Evolutionary conservation across 2,797 vertebrate genomes (phyloP).

Genomic region (Taenioides sp.): DNA sequence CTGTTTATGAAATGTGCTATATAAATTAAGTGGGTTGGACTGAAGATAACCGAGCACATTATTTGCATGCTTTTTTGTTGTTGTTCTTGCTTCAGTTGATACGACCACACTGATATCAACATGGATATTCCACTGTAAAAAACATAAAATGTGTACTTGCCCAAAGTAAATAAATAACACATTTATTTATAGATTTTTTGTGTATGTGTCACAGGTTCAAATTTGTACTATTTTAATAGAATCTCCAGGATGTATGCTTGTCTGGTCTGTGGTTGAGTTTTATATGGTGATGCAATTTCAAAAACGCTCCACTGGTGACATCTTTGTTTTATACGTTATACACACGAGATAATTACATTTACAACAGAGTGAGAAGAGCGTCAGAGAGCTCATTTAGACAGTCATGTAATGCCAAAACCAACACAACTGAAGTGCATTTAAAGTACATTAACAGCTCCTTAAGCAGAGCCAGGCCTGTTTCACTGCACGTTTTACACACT

Average conservation of each 20-base stretch:
- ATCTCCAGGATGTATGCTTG: neutral
- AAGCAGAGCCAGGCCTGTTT: slow-evolving; percentile 46
- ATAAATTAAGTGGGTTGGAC: too few species aligned
- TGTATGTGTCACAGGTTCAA: neutral
- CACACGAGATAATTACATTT: slow-evolving; percentile 7
- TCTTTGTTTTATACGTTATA: neutral
- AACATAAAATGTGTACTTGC: too few species aligned
- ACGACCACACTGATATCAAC: too few species aligned
- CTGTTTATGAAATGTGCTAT: too few species aligned
- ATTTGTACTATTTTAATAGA: neutral
- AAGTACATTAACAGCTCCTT: slow-evolving; percentile 56
- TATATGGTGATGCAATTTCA: neutral
- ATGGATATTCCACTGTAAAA: too few species aligned
- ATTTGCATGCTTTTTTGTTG: too few species aligned
- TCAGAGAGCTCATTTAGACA: slow-evolving; percentile 23
- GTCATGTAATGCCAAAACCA: slow-evolving; percentile 33
- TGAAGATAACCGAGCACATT: too few species aligned
- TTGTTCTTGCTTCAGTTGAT: too few species aligned
- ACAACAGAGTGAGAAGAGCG: neutral
- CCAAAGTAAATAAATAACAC: too few species aligned
- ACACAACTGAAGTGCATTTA: slow-evolving; percentile 52
- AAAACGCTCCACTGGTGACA: neutral
- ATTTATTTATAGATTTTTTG: neutral
- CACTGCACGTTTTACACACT: slow-evolving; percentile 51
- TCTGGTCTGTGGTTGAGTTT: neutral